Conservation (phyloP, 2,888 invertebrate genomes). For the Agrypnus murinus region DNA sequence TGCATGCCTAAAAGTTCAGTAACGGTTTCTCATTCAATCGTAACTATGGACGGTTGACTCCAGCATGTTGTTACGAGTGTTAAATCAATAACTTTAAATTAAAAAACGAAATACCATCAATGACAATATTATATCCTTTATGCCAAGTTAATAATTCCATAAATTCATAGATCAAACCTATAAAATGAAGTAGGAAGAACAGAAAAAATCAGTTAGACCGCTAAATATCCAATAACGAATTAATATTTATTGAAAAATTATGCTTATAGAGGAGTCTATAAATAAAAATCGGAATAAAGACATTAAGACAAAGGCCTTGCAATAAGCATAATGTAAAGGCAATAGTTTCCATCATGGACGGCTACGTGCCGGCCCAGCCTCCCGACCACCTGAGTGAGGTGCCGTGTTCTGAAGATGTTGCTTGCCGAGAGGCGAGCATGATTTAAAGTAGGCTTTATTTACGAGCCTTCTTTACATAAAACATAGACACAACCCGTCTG, state of each 20-base stretch:
- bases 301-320: constrained; percentile 68
- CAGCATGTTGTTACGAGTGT: too few relatives aligned
- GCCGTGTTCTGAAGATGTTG: constrained; percentile 67
- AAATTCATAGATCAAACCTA: background rate
- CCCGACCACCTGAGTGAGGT: constrained; percentile 68
- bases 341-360: constrained; percentile 63
- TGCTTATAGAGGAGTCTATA: constrained; percentile 64
- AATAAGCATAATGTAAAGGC: constrained; percentile 66
- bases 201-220: constrained; percentile 9
- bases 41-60: too few relatives aligned
- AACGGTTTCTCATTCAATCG: too few relatives aligned
- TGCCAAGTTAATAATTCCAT: background rate
- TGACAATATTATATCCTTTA: too few relatives aligned
- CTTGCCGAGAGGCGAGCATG: constrained; percentile 68
- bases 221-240: constrained; percentile 28
- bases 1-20: too few relatives aligned
- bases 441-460: constrained; percentile 70
- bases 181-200: constrained; percentile 8
- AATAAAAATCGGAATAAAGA: constrained; percentile 69
- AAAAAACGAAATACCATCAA: too few relatives aligned
- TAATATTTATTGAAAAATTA: constrained; percentile 58
- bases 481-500: constrained; percentile 68
- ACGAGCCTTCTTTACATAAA: constrained; percentile 69
- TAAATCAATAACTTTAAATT: too few relatives aligned
- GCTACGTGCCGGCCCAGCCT: constrained; percentile 59